A percentile compares a stretch with the other conserved stretches of the same genome.
phyloP scores from a whole-genome alignment of 2,888 invertebrate genomes.

The Amphipyra berbera region DNA sequence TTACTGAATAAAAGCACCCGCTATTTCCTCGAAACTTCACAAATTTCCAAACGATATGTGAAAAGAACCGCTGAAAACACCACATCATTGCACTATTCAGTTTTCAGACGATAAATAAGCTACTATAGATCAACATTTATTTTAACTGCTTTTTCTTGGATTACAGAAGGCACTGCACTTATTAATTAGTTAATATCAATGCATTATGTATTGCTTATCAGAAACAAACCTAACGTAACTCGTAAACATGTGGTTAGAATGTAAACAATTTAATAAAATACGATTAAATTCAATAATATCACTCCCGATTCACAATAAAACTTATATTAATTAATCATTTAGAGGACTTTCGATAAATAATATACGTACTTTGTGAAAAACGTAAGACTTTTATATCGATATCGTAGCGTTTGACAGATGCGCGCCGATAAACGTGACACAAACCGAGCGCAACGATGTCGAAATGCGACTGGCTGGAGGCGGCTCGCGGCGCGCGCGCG shows the following conservation, averaged over 20 bases:
- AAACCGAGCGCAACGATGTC: constrained; percentile 74
- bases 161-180: constrained; percentile 37
- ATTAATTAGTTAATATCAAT: constrained; percentile 21
- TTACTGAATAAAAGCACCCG: constrained; percentile 78
- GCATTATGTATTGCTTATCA: constrained; percentile 42
- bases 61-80: constrained; percentile 37
- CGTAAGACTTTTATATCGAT: constrained; percentile 75
- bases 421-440: constrained; percentile 69
- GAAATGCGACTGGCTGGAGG: constrained; percentile 80
- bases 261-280: constrained; percentile 80
- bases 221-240: constrained; percentile 58
- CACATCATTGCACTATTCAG: constrained; percentile 43
- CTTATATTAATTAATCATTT: constrained; percentile 38
- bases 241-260: constrained; percentile 80
- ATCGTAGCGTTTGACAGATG: constrained; percentile 82
- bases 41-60: constrained; percentile 52
- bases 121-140: constrained; percentile 12
- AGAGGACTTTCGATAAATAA: constrained; percentile 30
- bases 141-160: constrained; percentile 17
- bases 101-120: constrained; percentile 15
- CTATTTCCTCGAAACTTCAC: constrained; percentile 52
- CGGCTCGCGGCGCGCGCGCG: constrained; percentile 84
- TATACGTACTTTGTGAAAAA: constrained; percentile 80
- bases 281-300: constrained; percentile 48
- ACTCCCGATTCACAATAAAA: constrained; percentile 46